Conservation (phyloP, 2,797 vertebrate species). For the Ptychobarbus kaznakovi region DNA sequence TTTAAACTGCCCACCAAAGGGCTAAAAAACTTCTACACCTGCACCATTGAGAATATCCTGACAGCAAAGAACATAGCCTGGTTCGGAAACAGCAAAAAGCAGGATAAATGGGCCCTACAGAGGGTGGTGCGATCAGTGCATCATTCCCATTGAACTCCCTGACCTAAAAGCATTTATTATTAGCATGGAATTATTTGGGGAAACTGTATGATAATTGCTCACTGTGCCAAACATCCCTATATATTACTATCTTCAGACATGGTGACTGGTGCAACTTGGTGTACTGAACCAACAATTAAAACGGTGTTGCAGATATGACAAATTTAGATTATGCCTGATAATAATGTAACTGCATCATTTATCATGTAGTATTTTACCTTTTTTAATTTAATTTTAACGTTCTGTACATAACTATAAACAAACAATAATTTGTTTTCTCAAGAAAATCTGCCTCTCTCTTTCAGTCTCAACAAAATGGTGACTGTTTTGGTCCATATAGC, state of each 20-base stretch:
- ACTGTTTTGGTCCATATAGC: neutral
- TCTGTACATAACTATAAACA: neutral
- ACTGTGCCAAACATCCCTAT: neutral
- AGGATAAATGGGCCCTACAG: neutral
- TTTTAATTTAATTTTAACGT: neutral
- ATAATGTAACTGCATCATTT: neutral
- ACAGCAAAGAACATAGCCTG: neutral
- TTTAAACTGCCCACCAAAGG: neutral
- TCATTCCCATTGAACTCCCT: neutral
- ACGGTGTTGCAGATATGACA: neutral
- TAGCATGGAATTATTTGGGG: neutral
- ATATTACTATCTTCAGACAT: neutral
- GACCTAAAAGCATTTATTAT: constrained; percentile 38
- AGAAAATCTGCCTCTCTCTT: neutral
- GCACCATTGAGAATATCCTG: neutral
- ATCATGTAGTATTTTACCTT: neutral
- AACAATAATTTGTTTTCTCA: neutral
- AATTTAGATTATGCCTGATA: neutral
- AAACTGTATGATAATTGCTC: neutral
- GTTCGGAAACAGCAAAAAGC: neutral
- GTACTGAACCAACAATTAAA: neutral
- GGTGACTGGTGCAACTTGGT: neutral
- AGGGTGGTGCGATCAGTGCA: neutral
- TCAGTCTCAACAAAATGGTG: constrained; percentile 3
- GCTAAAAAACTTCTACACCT: neutral